Evolutionary conservation across 1,140 invertebrate species (phyloP).

Genomic region (Xylocopa sonorina): DNA sequence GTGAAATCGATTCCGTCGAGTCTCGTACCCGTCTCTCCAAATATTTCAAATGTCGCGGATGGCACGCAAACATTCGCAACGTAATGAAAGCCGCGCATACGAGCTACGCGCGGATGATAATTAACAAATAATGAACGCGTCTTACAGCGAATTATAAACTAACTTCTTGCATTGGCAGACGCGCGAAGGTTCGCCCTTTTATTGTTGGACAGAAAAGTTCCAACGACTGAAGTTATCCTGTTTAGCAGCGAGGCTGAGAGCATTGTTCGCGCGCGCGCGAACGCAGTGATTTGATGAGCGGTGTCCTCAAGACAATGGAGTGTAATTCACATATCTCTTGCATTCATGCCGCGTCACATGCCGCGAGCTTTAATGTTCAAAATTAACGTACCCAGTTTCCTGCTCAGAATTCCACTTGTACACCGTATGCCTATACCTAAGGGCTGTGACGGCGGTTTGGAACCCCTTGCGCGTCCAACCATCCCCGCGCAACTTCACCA

Average conservation of each 20-base stretch:
- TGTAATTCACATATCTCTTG: constrained; percentile 54
- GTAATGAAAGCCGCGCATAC: too few species aligned
- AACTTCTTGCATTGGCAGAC: too few species aligned
- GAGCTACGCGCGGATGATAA: too few species aligned
- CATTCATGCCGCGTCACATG: constrained; percentile 45
- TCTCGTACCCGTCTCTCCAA: too few species aligned
- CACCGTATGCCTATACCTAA: constrained; percentile 27
- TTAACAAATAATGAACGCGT: too few species aligned
- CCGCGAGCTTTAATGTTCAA: constrained; percentile 36
- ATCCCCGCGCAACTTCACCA: constrained; percentile 4
- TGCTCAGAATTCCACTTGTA: constrained; percentile 49
- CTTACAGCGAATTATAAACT: too few species aligned
- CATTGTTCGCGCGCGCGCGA: constrained; percentile 14
- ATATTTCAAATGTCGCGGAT: too few species aligned
- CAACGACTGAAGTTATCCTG: constrained; percentile 5
- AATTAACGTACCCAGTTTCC: constrained; percentile 46
- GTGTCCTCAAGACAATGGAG: constrained; percentile 46
- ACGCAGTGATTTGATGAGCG: constrained; percentile 29
- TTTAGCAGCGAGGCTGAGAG: not conserved
- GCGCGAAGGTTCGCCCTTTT: too few species aligned
- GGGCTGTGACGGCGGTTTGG: too few species aligned
- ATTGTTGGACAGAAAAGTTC: constrained; percentile 14
- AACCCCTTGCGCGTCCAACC: not conserved
- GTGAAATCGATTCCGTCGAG: not conserved
- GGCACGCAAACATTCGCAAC: too few species aligned